Evolutionary conservation across 2,888 invertebrate species (phyloP).

Genomic region (Papilio demoleus): DNA sequence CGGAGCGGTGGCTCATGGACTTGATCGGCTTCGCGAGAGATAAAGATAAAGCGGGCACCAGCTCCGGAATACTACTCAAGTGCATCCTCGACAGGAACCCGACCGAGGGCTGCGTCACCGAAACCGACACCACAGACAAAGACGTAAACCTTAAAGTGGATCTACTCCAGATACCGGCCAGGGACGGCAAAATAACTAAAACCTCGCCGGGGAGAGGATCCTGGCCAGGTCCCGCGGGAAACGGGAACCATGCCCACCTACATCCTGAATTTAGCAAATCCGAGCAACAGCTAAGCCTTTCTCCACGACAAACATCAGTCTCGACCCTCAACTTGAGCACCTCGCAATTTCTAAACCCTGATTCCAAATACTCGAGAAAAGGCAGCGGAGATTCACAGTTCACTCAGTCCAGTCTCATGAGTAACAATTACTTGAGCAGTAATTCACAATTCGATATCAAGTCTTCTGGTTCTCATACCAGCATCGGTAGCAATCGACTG

Average conservation of each 20-base stretch:
- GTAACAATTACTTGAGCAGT: conserved; percentile 71
- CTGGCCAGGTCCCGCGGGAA: conserved; percentile 92
- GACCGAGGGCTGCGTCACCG: conserved; percentile 54
- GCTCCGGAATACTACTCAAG: conserved; percentile 79
- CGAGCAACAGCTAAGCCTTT: conserved; percentile 87
- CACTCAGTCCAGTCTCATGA: conserved; percentile 80
- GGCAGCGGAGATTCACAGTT: conserved; percentile 84
- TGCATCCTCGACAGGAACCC: conserved; percentile 70
- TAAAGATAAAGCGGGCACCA: conserved; percentile 72
- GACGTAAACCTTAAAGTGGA: conserved; percentile 69
- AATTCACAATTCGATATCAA: conserved; percentile 77
- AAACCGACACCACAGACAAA: conserved; percentile 77
- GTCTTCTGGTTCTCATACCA: conserved; percentile 70
- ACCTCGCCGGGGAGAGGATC: conserved; percentile 91
- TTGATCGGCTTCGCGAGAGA: conserved; percentile 97
- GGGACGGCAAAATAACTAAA: conserved; percentile 89
- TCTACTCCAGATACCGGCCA: conserved; percentile 86
- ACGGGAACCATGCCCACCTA: conserved; percentile 77
- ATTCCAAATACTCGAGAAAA: conserved; percentile 77
- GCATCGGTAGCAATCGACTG: conserved; percentile 78
- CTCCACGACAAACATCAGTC: conserved; percentile 79
- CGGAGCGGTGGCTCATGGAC: conserved; percentile 97
- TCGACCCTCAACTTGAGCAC: conserved; percentile 80
- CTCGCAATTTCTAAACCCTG: conserved; percentile 82
- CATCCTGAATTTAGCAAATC: conserved; percentile 92